Evolutionary conservation across 1,140 invertebrate species (phyloP).

Genomic region (Pygmarrhopalites habei): DNA sequence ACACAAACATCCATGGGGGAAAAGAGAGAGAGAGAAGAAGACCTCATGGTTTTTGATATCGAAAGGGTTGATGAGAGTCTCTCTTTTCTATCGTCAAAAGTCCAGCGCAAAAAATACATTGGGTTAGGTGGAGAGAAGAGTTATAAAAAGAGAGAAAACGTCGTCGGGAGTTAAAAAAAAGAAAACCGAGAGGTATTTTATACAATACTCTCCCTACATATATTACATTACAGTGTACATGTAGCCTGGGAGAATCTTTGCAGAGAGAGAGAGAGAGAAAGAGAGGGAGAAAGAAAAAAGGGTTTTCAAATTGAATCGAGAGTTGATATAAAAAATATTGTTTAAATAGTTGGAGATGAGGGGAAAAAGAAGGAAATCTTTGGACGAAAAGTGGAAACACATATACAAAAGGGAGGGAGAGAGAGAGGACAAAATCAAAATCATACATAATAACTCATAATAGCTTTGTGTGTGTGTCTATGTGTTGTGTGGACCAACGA

Average conservation of each 20-base stretch:
- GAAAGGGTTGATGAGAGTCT: conserved; percentile 17
- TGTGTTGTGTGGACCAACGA: not conserved
- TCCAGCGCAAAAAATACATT: conserved; percentile 15
- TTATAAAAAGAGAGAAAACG: too few species aligned
- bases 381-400: too few species aligned
- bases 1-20: too few species aligned
- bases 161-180: too few species aligned
- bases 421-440: conserved; percentile 3
- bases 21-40: not conserved
- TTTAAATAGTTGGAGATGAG: conserved; percentile 7
- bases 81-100: conserved; percentile 15
- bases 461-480: not conserved
- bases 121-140: too few species aligned
- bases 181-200: too few species aligned
- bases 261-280: too few species aligned
- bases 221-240: too few species aligned
- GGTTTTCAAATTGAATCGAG: not conserved
- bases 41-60: conserved; percentile 12
- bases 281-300: too few species aligned
- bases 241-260: conserved; percentile 1
- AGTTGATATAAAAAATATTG: conserved; percentile 7
- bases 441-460: conserved; percentile 15
- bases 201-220: too few species aligned
- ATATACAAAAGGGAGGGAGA: too few species aligned
- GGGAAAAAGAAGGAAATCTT: not conserved